Base-by-base conservation (phyloP, 2,113 vertebrate species). In the Scartelaos histophorus region DNA sequence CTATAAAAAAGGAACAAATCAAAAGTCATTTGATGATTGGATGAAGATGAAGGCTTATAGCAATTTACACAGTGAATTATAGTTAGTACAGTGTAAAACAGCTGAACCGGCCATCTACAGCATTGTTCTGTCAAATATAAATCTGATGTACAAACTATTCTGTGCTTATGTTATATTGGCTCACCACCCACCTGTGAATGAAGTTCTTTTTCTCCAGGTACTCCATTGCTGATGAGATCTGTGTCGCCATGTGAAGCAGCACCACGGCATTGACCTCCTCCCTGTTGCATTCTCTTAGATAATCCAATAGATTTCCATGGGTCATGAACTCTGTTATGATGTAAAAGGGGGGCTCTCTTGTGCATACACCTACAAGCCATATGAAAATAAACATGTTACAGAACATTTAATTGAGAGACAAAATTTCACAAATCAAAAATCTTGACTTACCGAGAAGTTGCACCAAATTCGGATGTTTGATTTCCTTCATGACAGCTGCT, bases 241-340 rank as follows among this genome's bases (percentile, higher is more conserved):
- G 98, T 1, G 98, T 99, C 69, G 98, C 98, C 98, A 99, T 99
- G 91, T 99, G 94, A 0, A 99, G 96, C 64, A 99, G 95, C 92
- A 99, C 98, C 86, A 99, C 98, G 0, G 98, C 98, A 0, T 94
- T 97, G 78, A 98, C 98, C 92, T 99, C 98, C 91, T 98, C 95
- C 51, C 95, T 92, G 90, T 95, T 98, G 62, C 98, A 99, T 87
- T 99, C 98, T 0, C 98, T 87, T 85, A 99, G 94, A 84, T 98
- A 99, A 88, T 99, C 98, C 81, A 99, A 49, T 69, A 99, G 93
- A 84, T 99, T 99, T 19, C 98, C 98, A 0, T 97, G 97, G 0
- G 97, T 99, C 98, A 99, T 99, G 91, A 99, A 99, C 93, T 99
- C 98, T 0, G 98, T 99, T 88, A 99, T 98, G 73, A 99, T 99